These are phyloP conservation scores for Schizaphis graminum DNA, from an alignment of 2,888 invertebrate genomes.

Conservation along the genomic window DNA sequence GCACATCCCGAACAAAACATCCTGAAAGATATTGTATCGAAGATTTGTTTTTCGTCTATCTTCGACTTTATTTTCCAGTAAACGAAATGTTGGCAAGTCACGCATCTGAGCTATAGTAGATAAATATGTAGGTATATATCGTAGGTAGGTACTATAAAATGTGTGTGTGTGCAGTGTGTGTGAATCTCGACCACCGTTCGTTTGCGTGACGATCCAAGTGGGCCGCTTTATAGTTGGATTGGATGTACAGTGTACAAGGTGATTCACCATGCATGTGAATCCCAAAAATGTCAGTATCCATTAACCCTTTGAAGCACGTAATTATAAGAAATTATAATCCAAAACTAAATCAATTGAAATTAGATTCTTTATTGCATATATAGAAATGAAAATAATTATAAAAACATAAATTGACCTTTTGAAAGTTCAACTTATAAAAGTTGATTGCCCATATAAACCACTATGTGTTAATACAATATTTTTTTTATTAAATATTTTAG, in stretches of 20 bases:
- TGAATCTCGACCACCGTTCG: background rate
- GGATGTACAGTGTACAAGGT: background rate
- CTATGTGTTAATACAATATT: no score
- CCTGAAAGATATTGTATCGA: background rate
- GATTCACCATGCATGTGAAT: background rate
- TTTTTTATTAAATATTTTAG: no score
- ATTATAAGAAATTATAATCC: no score
- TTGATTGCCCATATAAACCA: no score
- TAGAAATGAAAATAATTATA: no score
- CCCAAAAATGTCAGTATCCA: background rate
- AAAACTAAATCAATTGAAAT: no score
- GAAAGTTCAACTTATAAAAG: no score
- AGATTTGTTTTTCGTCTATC: background rate
- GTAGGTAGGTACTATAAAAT: background rate
- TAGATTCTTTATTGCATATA: no score
- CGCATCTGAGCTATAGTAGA: background rate
- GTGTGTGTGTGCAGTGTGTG: no score
- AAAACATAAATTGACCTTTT: no score
- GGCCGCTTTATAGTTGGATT: background rate
- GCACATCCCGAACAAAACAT: background rate
- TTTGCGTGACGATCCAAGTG: background rate
- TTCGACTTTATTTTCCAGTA: background rate
- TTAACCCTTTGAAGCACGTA: background rate
- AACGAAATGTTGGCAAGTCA: background rate
- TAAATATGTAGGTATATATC: background rate